Conservation (phyloP, 2,113 vertebrate genomes). For the Melozone crissalis region DNA sequence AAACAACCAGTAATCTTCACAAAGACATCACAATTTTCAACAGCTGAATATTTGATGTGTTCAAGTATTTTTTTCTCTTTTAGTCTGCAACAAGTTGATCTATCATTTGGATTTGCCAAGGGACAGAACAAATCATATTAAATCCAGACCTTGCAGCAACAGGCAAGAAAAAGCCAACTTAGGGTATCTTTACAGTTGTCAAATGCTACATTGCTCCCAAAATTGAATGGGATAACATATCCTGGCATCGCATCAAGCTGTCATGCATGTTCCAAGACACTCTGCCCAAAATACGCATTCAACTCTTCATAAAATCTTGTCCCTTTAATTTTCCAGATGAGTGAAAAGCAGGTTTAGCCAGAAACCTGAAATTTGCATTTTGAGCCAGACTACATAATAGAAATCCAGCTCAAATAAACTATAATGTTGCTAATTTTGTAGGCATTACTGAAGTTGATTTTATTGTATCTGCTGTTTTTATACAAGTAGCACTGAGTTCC, state of each 20-base stretch:
- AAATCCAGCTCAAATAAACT: background rate
- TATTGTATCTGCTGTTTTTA: background rate
- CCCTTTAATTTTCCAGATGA: background rate
- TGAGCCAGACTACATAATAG: background rate
- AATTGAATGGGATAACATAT: background rate
- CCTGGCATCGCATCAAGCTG: background rate
- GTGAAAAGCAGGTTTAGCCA: background rate
- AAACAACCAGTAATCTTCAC: background rate
- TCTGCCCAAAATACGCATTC: background rate
- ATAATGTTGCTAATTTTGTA: background rate
- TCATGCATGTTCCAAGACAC: background rate
- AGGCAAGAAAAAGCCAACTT: background rate
- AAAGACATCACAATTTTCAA: background rate
- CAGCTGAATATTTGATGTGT: background rate
- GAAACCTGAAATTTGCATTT: background rate
- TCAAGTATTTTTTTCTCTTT: background rate
- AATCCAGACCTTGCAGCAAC: background rate
- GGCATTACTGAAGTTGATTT: background rate
- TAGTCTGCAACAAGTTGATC: background rate
- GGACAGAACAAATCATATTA: background rate
- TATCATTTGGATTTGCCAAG: background rate
- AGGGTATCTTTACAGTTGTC: background rate
- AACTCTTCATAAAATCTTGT: background rate
- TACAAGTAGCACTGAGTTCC: background rate
- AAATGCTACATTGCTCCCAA: background rate